These are phyloP conservation scores for Gila robusta DNA, from an alignment of 2,797 vertebrate genomes.

Conservation along the genomic window DNA sequence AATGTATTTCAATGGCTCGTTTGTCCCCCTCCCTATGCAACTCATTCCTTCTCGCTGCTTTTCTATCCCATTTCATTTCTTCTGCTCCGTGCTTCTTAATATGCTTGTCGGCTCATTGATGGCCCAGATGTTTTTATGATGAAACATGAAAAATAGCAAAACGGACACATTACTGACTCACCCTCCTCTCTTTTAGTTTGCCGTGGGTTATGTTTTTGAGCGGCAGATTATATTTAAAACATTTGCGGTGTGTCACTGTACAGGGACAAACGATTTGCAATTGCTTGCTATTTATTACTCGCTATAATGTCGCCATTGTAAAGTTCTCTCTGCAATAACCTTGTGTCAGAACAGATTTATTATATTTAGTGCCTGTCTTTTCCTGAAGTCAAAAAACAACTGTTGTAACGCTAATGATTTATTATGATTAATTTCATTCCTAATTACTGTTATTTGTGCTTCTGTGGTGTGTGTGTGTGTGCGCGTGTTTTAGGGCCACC, in stretches of 20 bases:
- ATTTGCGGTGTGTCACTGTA: slow-evolving; percentile 27
- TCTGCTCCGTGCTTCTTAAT: slow-evolving; percentile 72
- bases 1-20: slow-evolving; percentile 80
- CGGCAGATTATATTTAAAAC: slow-evolving; percentile 62
- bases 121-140: slow-evolving; percentile 77
- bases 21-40: slow-evolving; percentile 62
- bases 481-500: slow-evolving; percentile 46
- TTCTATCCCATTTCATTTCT: slow-evolving; percentile 49
- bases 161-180: slow-evolving; percentile 63
- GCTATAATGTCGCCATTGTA: slow-evolving; percentile 26
- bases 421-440: slow-evolving; percentile 74
- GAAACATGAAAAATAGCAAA: slow-evolving; percentile 72
- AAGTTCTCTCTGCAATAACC: slow-evolving; percentile 48
- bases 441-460: slow-evolving; percentile 68
- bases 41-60: slow-evolving; percentile 39
- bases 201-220: slow-evolving; percentile 65
- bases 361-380: slow-evolving; percentile 42
- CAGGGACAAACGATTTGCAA: slow-evolving; percentile 32
- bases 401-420: slow-evolving; percentile 63
- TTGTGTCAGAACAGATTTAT: slow-evolving; percentile 39
- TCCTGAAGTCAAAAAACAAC: slow-evolving; percentile 44
- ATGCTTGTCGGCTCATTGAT: slow-evolving; percentile 76
- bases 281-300: slow-evolving; percentile 40
- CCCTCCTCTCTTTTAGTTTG: slow-evolving; percentile 22
- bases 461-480: slow-evolving; percentile 63